Conservation (phyloP, 2,113 vertebrate genomes). For the Crotalus viridis region DNA sequence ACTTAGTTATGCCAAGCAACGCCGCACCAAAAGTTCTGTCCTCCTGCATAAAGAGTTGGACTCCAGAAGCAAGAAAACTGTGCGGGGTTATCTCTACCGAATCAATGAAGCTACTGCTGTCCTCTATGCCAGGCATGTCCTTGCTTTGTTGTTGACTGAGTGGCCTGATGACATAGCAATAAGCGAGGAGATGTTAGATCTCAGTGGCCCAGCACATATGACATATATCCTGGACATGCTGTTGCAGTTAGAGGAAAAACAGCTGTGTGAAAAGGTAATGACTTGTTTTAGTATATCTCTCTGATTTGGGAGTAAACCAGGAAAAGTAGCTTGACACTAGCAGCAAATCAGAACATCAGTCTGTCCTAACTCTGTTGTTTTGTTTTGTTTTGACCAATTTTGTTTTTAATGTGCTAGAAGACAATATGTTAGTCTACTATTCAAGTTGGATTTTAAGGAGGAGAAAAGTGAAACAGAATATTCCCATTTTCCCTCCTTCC, state of each 20-base stretch:
- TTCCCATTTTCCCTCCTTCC: neutral
- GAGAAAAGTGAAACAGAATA: neutral
- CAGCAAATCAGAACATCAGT: neutral
- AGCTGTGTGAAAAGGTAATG: constrained; percentile 91
- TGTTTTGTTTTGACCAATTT: neutral
- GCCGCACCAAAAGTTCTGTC: constrained; percentile 89
- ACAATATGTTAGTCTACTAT: neutral
- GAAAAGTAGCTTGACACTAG: neutral
- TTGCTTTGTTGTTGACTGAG: constrained; percentile 86
- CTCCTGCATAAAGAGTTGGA: constrained; percentile 95
- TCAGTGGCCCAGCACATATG: constrained; percentile 93
- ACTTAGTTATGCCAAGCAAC: constrained; percentile 93
- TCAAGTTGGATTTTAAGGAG: neutral
- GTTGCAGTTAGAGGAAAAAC: constrained; percentile 95
- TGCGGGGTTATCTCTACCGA: constrained; percentile 89
- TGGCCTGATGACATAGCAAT: constrained; percentile 83
- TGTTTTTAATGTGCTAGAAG: neutral
- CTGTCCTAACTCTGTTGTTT: neutral
- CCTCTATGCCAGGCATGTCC: constrained; percentile 90
- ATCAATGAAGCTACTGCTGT: constrained; percentile 94
- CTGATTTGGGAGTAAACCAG: neutral
- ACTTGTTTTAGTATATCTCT: neutral
- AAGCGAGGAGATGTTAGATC: constrained; percentile 88
- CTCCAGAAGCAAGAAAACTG: constrained; percentile 85
- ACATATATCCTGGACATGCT: constrained; percentile 97